A percentile compares a stretch with the other conserved stretches of the same genome.
Conservation (phyloP, 2,113 vertebrate genomes). For the Charadrius vociferus region DNA sequence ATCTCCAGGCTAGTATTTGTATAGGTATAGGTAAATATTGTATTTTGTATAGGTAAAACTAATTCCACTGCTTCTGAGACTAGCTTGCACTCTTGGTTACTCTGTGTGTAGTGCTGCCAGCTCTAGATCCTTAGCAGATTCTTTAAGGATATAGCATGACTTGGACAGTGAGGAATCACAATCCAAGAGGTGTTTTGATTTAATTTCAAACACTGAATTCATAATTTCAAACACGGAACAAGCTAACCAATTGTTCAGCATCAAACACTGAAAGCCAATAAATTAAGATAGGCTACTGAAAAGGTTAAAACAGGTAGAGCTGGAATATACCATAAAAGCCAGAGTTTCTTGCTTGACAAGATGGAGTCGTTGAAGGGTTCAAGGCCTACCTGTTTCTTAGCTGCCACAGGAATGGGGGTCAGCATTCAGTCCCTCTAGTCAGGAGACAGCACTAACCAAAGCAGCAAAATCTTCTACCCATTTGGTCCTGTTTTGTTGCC, state of each 20-base stretch:
- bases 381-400: background rate
- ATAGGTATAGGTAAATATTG: too few relatives aligned
- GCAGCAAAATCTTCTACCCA: background rate
- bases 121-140: background rate
- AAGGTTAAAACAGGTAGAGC: background rate
- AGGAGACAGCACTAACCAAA: background rate
- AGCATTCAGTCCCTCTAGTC: background rate
- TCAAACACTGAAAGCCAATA: background rate
- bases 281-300: background rate
- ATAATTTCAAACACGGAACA: background rate
- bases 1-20: too few relatives aligned
- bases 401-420: background rate
- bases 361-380: background rate
- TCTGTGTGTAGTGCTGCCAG: background rate
- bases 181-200: background rate
- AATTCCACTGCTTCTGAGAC: background rate
- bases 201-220: background rate
- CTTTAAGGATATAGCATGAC: background rate
- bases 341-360: background rate
- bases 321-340: background rate
- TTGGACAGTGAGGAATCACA: background rate
- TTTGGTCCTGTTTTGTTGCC: background rate
- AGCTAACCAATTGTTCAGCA: background rate
- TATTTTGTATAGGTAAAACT: background rate
- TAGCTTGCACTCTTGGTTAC: background rate